Percentiles rank a stretch among this genome's conserved stretches.
These are phyloP conservation scores for Trichechus manatus DNA, from an alignment of 2,113 vertebrate genomes.

Conservation along the genomic window DNA sequence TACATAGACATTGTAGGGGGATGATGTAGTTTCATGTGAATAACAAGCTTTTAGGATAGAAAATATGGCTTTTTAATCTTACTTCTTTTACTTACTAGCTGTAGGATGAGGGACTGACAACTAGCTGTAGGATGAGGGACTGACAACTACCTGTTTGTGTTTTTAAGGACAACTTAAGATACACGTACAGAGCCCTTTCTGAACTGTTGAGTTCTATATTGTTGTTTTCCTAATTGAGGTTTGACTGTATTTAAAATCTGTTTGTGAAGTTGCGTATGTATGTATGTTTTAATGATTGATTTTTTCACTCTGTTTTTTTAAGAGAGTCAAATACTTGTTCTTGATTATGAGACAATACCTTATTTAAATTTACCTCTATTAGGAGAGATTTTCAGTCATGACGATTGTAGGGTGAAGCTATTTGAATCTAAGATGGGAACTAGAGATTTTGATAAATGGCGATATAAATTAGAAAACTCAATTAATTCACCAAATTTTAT, in stretches of 20 bases:
- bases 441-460: constrained; percentile 33
- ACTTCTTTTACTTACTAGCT: background rate
- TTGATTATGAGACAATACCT: constrained; percentile 11
- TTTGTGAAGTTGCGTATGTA: background rate
- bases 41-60: background rate
- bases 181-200: background rate
- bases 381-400: background rate
- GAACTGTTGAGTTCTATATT: background rate
- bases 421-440: constrained; percentile 33
- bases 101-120: background rate
- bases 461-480: constrained; percentile 63
- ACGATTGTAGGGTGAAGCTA: background rate
- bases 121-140: background rate
- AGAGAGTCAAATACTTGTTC: background rate
- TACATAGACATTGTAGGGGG: background rate
- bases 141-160: background rate
- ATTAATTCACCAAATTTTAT: constrained; percentile 38
- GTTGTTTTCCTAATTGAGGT: background rate
- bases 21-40: background rate
- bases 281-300: background rate
- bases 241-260: background rate
- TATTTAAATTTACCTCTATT: constrained; percentile 6
- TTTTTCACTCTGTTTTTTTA: background rate
- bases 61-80: background rate
- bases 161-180: background rate